These are phyloP conservation scores for Synergus umbraculus DNA, from an alignment of 2,888 invertebrate species.

Conservation along the genomic window DNA sequence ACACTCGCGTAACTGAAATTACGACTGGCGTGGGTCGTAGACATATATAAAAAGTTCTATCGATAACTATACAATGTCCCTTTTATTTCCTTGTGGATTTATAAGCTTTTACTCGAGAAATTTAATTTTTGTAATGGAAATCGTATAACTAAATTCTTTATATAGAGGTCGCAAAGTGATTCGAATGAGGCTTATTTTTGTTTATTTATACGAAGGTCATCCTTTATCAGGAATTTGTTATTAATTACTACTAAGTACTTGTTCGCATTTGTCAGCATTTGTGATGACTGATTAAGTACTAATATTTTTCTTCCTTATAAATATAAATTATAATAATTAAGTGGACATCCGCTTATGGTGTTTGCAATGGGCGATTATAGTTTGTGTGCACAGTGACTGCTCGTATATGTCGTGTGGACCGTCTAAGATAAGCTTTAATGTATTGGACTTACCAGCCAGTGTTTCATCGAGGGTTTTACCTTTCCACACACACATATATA, in stretches of 20 bases:
- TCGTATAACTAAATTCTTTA: not conserved
- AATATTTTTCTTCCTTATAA: no score
- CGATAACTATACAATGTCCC: not conserved
- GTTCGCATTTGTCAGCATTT: no score
- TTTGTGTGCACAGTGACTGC: constrained; percentile 1
- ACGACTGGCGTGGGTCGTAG: constrained; percentile 36
- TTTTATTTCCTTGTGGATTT: not conserved
- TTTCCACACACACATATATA: not conserved
- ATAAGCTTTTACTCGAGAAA: not conserved
- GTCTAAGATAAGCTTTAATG: constrained; percentile 10
- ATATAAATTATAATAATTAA: not conserved
- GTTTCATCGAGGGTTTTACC: not conserved
- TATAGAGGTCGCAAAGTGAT: not conserved
- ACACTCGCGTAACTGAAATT: constrained; percentile 52
- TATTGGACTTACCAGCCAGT: not conserved
- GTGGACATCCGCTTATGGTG: not conserved
- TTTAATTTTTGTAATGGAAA: constrained; percentile 5
- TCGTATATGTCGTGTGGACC: not conserved
- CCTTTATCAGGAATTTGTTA: no score
- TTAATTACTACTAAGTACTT: no score
- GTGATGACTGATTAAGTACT: no score
- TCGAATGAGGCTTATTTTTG: not conserved
- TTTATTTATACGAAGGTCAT: no score
- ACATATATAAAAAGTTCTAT: constrained; percentile 9
- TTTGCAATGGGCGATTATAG: not conserved